Percentiles rank a stretch among this genome's conserved stretches.
Conservation (phyloP, 2,113 vertebrate genomes). For the Phaetusa simplex region DNA sequence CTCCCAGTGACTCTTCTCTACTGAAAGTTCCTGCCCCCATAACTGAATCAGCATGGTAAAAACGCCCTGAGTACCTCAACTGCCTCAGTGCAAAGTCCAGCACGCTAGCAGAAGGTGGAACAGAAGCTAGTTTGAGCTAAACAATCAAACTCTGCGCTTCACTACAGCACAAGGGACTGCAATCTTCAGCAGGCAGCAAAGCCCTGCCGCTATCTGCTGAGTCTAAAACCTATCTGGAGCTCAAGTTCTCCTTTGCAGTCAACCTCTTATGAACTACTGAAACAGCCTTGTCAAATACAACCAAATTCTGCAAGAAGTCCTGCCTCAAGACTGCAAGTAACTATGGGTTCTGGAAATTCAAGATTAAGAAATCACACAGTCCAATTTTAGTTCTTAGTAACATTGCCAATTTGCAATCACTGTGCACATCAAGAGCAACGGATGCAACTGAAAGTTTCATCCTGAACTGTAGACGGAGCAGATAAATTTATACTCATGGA, state of each 20-base stretch:
- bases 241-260: neutral
- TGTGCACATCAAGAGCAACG: neutral
- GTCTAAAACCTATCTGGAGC: neutral
- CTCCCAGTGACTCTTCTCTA: neutral
- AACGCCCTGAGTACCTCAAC: neutral
- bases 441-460: neutral
- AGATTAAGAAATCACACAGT: neutral
- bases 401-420: neutral
- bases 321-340: neutral
- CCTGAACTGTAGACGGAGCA: neutral
- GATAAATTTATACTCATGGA: neutral
- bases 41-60: neutral
- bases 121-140: neutral
- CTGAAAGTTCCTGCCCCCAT: neutral
- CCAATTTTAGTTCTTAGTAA: neutral
- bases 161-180: neutral
- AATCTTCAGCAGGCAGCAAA: neutral
- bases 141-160: neutral
- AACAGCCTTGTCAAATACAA: neutral
- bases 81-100: neutral
- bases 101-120: neutral
- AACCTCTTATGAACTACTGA: neutral
- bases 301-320: neutral
- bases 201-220: neutral
- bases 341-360: neutral